Percentiles rank a stretch among this genome's conserved stretches.
These are phyloP conservation scores for Lysandra coridon DNA, from an alignment of 2,888 invertebrate species.

Conservation along the genomic window DNA sequence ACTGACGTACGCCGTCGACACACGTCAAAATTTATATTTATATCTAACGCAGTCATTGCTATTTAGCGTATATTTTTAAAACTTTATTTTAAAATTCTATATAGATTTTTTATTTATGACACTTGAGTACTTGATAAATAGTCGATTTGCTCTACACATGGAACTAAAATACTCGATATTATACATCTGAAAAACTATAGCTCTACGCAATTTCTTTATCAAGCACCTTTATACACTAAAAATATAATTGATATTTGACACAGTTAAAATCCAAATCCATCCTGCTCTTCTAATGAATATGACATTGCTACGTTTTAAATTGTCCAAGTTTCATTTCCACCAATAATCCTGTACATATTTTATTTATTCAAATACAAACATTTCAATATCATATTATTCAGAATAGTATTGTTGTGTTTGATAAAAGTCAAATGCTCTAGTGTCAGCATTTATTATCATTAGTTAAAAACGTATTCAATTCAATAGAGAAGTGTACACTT, in stretches of 20 bases:
- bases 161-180: constrained; percentile 14
- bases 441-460: constrained; percentile 46
- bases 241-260: constrained; percentile 25
- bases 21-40: constrained; percentile 31
- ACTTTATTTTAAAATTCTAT: constrained; percentile 41
- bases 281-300: neutral
- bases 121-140: constrained; percentile 51
- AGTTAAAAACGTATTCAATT: constrained; percentile 48
- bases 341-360: neutral
- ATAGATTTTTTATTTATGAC: constrained; percentile 40
- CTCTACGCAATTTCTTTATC: constrained; percentile 5
- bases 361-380: neutral
- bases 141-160: neutral
- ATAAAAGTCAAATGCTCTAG: constrained; percentile 53
- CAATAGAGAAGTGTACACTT: constrained; percentile 55
- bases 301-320: constrained; percentile 8
- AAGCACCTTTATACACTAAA: constrained; percentile 27
- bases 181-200: constrained; percentile 25
- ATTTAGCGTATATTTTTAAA: constrained; percentile 30
- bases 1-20: constrained; percentile 1
- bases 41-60: constrained; percentile 33
- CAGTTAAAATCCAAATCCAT: constrained; percentile 20
- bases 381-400: neutral
- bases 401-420: constrained; percentile 31
- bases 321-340: neutral